Base-by-base conservation (phyloP, 2,888 invertebrate genomes). In the Kuschelorhynchus macadamiae region DNA sequence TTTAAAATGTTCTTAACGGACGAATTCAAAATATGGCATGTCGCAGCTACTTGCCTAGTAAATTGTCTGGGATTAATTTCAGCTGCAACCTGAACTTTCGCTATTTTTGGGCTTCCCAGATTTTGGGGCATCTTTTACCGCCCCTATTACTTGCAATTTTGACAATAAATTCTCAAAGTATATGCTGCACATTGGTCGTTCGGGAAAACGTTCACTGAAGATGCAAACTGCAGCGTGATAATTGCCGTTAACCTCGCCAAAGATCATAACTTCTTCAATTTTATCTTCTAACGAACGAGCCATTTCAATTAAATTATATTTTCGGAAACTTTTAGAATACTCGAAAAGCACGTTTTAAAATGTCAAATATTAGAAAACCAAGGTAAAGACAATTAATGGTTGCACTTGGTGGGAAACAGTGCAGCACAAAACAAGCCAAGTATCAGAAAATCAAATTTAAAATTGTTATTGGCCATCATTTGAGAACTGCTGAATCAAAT, bases 191-290 rank as follows among this genome's bases (percentile, higher is more conserved):
- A 42, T 42, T 17, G 42, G 16, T 14, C 42, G 42, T 14, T 42
- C 3, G 14, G 42, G 42, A 42, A 42, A 42, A 11, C 14, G 42
- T 42, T 42, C 42, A 42, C 16, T 42, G 42, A 42, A 42, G 42
- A 42, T 42, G 42, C 42, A 4, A 16, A 42, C 14, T 14, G 42
- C 17, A 42, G 42, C 42, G 3, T 42, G 42, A 12, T 42, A 42
- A 42, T 42, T 42, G 3, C 42, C 11, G 17, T 14, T 42, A 42
- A 9, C 42, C 14, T 42, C 17, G 42, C 17, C 42, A 42, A 42
- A 42, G n/a, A 42, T 42, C 2, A 42, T 42, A 16, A 16, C n/a
- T 16, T 14, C 42, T 42, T 42, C 2, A 3, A 42, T 42, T 42
- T 42, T 42, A 42, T 36, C 36, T 36, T 36, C 36, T 2, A 7